Evolutionary conservation across 2,113 vertebrate species (phyloP), one percentile per base, ranked within the genome.

Genomic region (Holacanthus passer): DNA sequence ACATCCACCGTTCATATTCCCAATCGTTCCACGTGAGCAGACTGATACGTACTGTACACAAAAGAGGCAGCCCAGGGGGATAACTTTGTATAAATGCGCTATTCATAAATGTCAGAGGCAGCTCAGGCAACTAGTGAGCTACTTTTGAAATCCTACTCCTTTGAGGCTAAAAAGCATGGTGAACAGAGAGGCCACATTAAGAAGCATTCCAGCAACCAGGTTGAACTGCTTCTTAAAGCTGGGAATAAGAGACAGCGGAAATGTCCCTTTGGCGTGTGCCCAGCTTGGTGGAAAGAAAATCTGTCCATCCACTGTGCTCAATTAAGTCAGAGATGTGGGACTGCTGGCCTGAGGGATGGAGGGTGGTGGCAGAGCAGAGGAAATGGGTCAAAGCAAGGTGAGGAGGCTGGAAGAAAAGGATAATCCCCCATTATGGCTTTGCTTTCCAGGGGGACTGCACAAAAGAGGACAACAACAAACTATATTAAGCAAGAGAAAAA

Each of bases 71-170:
- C 73, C 79, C 68, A 43, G 32, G 48, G 73, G 69, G 82, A 45
- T 32, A 59, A 50, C 53, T 66, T 52, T 47, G 64, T 50, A 90
- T 79, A 86, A 91, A 88, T 55, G 78, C 73, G 83, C 73, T 62
- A 87, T 89, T 90, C 88, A 89, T 71, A 80, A 88, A 84, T 72
- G 75, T 73, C 81, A 75, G 67, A 71, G 48, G 73, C 43, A 66
- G 60, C 71, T 59, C 58, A 6, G 83, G 65, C 73, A 71, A 62
- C 66, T 41, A 39, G 66, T 2, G 35, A 78, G 45, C 80, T 75
- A 79, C 77, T 75, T 81, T 43, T 71, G 83, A 90, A 91, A 87
- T 32, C n/a, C 66, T 70, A 76, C 59, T 73, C 85, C 71, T 80
- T n/a, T 29, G n/a, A 69, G 67, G 60, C 64, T 75, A 39, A 82